Evolutionary conservation across 2,797 vertebrate species (phyloP), one percentile per base, ranked within the genome.

Genomic region (Crenuchus spilurus): DNA sequence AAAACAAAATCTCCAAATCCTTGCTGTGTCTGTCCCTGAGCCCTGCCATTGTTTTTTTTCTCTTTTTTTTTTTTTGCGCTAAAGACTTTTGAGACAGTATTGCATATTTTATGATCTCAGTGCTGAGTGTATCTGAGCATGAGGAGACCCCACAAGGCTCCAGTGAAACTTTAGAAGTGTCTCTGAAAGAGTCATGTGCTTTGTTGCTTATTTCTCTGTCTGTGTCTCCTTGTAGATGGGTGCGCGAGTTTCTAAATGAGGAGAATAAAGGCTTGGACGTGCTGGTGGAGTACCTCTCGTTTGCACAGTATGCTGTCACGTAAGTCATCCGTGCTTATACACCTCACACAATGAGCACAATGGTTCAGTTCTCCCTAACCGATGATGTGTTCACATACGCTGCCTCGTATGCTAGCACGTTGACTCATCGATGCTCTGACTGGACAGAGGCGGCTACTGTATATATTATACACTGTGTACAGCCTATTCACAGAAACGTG

Each of bases 241-340:
- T 99, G 80, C 92, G 97, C 82, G 98, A 99, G 83, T 99, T 99
- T 92, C 83, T 99, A 82, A 99, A 99, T n/a, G 97, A 99, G 76
- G 96, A 98, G 77, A 99, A 99, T 89, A 96, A 96, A 90, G 98
- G 98, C 35, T 92, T 99, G 81, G 97, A 99, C 46, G 94, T 99
- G 28, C 91, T 99, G 82, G 98, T 99, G 91, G 97, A 99, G 57
- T 99, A 99, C 85, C 93, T 99, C 60, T 98, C 97, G 0, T 98
- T 99, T 82, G 97, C 98, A 24, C 97, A 99, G 89, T 99, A 95
- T 0, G 96, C 96, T 3, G 97, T 98, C 92, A 98, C 95, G 97
- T 99, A 92, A 98, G 97, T 98, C 69, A 70, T 35, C 54, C 71
- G 48, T 67, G 57, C 75, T 61, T 72, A 77, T 64, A 77, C 80